These are phyloP conservation scores for Marisa cornuarietis DNA, from an alignment of 1,140 invertebrate genomes.

Conservation along the genomic window DNA sequence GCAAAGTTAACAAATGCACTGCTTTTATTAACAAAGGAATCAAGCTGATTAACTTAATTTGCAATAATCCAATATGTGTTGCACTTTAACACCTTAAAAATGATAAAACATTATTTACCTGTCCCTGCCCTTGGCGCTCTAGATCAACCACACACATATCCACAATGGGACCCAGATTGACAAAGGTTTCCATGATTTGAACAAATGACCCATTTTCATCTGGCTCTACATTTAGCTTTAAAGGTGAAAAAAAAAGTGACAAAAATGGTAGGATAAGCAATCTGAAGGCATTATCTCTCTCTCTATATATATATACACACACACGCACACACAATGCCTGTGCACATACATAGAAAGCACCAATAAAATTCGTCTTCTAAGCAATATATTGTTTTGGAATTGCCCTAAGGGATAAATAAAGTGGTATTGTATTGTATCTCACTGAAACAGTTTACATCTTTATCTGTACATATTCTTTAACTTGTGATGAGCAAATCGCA, in stretches of 20 bases:
- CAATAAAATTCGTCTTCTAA: background rate
- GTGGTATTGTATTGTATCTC: too few relatives aligned
- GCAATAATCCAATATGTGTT: too few relatives aligned
- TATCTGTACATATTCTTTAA: background rate
- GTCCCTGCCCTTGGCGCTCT: slow-evolving; percentile 96
- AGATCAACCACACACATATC: slow-evolving; percentile 96
- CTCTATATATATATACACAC: background rate
- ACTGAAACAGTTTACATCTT: too few relatives aligned
- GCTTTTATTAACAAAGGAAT: too few relatives aligned
- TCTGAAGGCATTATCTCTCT: background rate
- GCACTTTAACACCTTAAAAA: too few relatives aligned
- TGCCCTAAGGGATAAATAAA: background rate
- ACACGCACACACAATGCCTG: background rate
- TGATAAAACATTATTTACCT: slow-evolving; percentile 64
- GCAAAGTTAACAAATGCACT: too few relatives aligned
- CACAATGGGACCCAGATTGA: slow-evolving; percentile 95
- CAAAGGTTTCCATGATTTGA: slow-evolving; percentile 94
- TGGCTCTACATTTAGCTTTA: slow-evolving; percentile 79
- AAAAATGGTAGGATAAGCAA: background rate
- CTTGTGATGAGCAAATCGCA: background rate
- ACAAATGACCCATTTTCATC: slow-evolving; percentile 92
- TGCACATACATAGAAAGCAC: background rate
- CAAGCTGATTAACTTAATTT: too few relatives aligned
- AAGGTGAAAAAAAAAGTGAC: slow-evolving; percentile 12
- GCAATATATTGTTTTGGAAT: background rate